Evolutionary conservation across 2,113 vertebrate genomes (phyloP).

Genomic region (Trogon surrucura): DNA sequence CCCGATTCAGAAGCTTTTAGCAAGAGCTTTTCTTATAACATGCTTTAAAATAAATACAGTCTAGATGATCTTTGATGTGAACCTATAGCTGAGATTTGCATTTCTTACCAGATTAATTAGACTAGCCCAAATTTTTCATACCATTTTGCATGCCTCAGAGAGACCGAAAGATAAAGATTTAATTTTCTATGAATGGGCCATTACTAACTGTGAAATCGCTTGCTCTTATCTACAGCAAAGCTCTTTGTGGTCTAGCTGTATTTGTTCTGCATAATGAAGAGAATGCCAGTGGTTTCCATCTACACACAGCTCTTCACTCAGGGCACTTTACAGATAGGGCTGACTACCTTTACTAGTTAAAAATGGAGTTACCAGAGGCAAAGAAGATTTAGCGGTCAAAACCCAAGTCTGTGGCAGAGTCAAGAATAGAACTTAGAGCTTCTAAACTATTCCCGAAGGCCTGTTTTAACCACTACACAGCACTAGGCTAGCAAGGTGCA

Average conservation of each 20-base stretch:
- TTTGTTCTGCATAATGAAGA: slow-evolving; percentile 64
- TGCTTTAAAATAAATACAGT: neutral
- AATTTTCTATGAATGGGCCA: slow-evolving; percentile 39
- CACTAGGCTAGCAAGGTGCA: neutral
- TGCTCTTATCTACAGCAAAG: slow-evolving; percentile 48
- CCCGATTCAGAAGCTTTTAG: neutral
- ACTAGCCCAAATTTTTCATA: slow-evolving; percentile 9
- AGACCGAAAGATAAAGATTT: slow-evolving; percentile 51
- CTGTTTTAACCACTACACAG: slow-evolving; percentile 47
- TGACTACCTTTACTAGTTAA: slow-evolving; percentile 43
- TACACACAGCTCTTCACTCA: slow-evolving; percentile 18
- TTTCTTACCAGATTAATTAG: neutral
- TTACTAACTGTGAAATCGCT: slow-evolving; percentile 36
- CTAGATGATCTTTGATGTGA: neutral
- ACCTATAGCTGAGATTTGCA: neutral
- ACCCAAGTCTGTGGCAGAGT: slow-evolving; percentile 44
- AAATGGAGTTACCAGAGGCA: slow-evolving; percentile 57
- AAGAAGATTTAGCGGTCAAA: slow-evolving; percentile 57
- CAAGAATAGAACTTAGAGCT: slow-evolving; percentile 44
- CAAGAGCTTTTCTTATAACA: neutral
- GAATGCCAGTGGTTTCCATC: slow-evolving; percentile 67
- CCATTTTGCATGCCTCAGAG: slow-evolving; percentile 23
- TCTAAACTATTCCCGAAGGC: slow-evolving; percentile 18
- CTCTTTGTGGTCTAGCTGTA: slow-evolving; percentile 51
- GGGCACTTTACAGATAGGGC: neutral